A percentile compares a stretch with the other conserved stretches of the same genome.
These are phyloP conservation scores for Oophaga sylvatica DNA, from an alignment of 2,797 vertebrate genomes.

Conservation along the genomic window DNA sequence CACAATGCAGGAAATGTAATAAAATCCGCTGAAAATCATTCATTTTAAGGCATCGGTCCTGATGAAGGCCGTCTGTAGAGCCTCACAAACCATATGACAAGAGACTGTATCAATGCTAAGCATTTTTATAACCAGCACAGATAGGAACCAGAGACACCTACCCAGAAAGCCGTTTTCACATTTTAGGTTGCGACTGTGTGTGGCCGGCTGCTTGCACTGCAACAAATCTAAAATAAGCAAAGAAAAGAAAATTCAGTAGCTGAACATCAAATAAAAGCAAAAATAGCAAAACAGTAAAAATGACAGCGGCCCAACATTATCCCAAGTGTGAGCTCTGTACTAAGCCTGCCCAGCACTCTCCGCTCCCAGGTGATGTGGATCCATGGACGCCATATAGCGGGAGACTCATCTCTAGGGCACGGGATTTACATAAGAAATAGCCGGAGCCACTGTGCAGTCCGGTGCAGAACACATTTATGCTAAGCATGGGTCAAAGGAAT, in stretches of 20 bases:
- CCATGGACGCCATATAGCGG: slow-evolving; percentile 22
- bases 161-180: slow-evolving; percentile 43
- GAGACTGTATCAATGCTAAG: background rate
- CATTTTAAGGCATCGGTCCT: background rate
- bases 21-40: background rate
- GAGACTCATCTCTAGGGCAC: slow-evolving; percentile 21
- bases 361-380: slow-evolving; percentile 26
- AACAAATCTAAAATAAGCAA: slow-evolving; percentile 41
- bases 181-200: slow-evolving; percentile 39
- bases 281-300: slow-evolving; percentile 21
- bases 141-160: slow-evolving; percentile 16
- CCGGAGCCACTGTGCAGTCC: slow-evolving; percentile 1
- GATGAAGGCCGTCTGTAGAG: background rate
- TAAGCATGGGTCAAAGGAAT: slow-evolving; percentile 35
- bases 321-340: background rate
- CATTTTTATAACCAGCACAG: background rate
- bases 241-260: background rate
- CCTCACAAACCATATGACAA: background rate
- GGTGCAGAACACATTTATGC: slow-evolving; percentile 6
- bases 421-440: slow-evolving; percentile 42
- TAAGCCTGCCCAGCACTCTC: background rate
- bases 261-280: slow-evolving; percentile 5
- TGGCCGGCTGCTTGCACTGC: slow-evolving; percentile 41
- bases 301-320: background rate
- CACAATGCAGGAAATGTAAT: background rate